A percentile compares a stretch with the other conserved stretches of the same genome.
phyloP scores from a whole-genome alignment of 2,888 invertebrate species.

The Prosapia bicincta region DNA sequence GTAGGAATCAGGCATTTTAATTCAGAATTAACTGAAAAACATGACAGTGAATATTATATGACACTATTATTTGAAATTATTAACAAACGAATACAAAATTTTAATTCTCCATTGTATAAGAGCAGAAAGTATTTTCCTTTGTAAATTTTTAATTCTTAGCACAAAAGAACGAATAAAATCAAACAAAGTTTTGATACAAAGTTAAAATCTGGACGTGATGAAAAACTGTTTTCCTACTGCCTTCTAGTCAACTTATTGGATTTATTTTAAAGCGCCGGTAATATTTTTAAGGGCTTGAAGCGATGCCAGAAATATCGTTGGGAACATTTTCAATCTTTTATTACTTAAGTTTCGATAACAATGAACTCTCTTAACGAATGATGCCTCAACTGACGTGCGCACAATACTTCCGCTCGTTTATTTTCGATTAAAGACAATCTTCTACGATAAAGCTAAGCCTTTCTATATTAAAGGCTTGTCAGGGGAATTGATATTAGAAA shows the following conservation, averaged over 20 bases:
- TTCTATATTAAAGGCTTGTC: not conserved
- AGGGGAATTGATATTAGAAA: too few species aligned
- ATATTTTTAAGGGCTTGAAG: not conserved
- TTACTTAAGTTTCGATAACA: constrained; percentile 2
- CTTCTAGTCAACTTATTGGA: not conserved
- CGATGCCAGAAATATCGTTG: not conserved
- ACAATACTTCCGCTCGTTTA: not conserved
- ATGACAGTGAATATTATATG: too few species aligned
- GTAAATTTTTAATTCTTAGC: too few species aligned
- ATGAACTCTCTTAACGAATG: not conserved
- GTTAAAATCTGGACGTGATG: not conserved
- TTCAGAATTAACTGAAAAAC: too few species aligned
- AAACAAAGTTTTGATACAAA: not conserved
- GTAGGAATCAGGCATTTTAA: too few species aligned
- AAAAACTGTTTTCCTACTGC: not conserved
- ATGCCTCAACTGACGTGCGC: not conserved
- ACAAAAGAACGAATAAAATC: not conserved
- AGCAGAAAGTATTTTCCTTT: too few species aligned
- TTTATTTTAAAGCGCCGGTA: not conserved
- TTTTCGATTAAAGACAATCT: constrained; percentile 2
- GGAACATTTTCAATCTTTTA: constrained; percentile 2
- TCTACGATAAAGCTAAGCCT: not conserved
- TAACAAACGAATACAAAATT: too few species aligned
- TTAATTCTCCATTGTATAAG: too few species aligned
- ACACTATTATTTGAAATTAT: too few species aligned